These are phyloP conservation scores for Alfaro cultratus DNA, from an alignment of 2,797 vertebrate genomes.

Conservation along the genomic window DNA sequence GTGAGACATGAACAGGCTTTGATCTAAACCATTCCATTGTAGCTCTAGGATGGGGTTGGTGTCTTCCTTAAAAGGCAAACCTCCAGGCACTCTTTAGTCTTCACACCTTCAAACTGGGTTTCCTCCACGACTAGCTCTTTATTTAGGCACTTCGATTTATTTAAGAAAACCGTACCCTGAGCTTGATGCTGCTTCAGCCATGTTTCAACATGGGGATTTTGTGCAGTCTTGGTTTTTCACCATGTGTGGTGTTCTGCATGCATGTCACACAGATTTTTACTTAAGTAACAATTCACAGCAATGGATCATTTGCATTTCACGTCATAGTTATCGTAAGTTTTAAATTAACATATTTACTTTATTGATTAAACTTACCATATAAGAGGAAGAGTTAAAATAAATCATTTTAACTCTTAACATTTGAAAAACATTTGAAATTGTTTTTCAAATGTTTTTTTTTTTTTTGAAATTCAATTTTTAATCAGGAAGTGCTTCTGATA, in stretches of 20 bases:
- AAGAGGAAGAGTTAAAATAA: neutral
- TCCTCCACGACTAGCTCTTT: neutral
- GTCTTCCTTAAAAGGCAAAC: neutral
- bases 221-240: neutral
- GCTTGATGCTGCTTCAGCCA: neutral
- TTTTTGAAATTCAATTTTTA: conserved; percentile 15
- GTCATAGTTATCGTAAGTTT: neutral
- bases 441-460: neutral
- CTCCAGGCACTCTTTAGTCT: neutral
- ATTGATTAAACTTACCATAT: neutral
- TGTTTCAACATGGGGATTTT: neutral
- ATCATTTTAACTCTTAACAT: too few species aligned
- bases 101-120: neutral
- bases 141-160: neutral
- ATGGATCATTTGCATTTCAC: neutral
- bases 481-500: conserved; percentile 15
- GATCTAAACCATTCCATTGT: neutral
- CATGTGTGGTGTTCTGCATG: neutral
- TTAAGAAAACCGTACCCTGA: neutral
- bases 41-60: neutral
- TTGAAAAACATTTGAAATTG: too few species aligned
- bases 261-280: neutral
- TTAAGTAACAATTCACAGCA: neutral
- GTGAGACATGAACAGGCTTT: neutral
- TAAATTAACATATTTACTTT: neutral